Base-by-base conservation (phyloP, 2,888 invertebrate species). In the Stenotaenia linearis region DNA sequence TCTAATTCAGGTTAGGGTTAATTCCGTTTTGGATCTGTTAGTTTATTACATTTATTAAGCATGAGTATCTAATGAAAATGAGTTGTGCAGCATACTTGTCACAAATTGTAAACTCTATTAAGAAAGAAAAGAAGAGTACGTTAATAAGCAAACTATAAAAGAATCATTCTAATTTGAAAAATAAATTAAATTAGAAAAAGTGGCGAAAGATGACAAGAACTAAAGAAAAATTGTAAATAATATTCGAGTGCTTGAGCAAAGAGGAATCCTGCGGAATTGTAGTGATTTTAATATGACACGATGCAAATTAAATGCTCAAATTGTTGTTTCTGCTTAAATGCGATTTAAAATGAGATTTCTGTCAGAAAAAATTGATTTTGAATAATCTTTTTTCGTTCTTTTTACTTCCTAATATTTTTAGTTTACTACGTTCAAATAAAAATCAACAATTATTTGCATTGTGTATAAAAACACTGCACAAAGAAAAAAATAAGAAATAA, bases 241-340 rank as follows among this genome's bases (percentile, higher is more conserved):
- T 21, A 56, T 56, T 28, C 15, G 61, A 61, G 61, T 25, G 15
- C 15, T 12, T 61, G 25, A 61, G 61, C 61, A 61, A 25, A 61
- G 61, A 61, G 15, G 21, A 61, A 61, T 61, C 61, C 61, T 61
- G 25, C 61, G 10, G 61, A 61, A 61, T 61, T 61, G 61, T 23
- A 61, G 25, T 61, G 61, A 61, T 61, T 61, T 61, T 61, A 61
- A 61, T 61, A 61, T 61, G 61, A 61, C 61, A 61, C 61, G 61
- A 61, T 61, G 61, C 61, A 61, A 61, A 61, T 61, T 61, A 61
- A 56, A 61, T 25, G 61, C 61, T 61, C 61, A 61, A 61, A 61
- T 10, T 61, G 25, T 61, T 23, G 25, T 61, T 61, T 61, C 61
- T 28, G 61, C 61, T 4, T 61, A 25, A 61, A 25, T 61, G 61